Base-by-base conservation (phyloP, 2,888 invertebrate genomes). In the Helicoverpa assulta region DNA sequence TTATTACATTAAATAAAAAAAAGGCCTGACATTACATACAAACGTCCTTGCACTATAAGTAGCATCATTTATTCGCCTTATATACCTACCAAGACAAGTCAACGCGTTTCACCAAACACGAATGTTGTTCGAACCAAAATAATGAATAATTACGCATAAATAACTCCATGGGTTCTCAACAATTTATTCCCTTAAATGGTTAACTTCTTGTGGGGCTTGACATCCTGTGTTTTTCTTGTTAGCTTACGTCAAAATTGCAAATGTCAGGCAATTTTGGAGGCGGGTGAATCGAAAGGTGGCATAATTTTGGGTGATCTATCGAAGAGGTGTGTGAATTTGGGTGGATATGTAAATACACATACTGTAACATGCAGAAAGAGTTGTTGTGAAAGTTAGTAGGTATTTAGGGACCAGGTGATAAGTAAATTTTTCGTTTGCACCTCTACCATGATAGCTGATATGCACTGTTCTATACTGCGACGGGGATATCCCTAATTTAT, bases 111-210 rank as follows among this genome's bases (percentile, higher is more conserved):
- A 10, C 77, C 64, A 66, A 61, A 76, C 26, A 40, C 8, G 58
- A 76, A 63, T 55, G 64, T 77, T 55, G 76, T 80, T 53, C 76
- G 55, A 55, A 29, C 81, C 80, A 77, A 80, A 76, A 63, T 76
- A 54, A 18, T 59, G 64, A 80, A 80, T 76, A 80, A 77, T 77
- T 80, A 80, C 65, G 65, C 61, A 76, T 76, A 80, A 64, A 73
- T 62, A 61, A 64, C 37, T 40, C 16, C 55, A 26, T 50, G 55
- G 29, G 37, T 37, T 72, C 37, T 74, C 63, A 57, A 80, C 70
- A 76, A 70, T 76, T 80, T 76, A 53, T 70, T 29, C 29, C 77
- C 64, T n/a, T 69, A 63, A 51, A 77, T 62, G 55, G 77, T 63
- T 63, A 56, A 6, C 37, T 51, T 83, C 80, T 74, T 76, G 75